A percentile compares a stretch with the other conserved stretches of the same genome.
Evolutionary conservation across 2,113 vertebrate genomes (phyloP).

Genomic region (Halcyon malimbica): DNA sequence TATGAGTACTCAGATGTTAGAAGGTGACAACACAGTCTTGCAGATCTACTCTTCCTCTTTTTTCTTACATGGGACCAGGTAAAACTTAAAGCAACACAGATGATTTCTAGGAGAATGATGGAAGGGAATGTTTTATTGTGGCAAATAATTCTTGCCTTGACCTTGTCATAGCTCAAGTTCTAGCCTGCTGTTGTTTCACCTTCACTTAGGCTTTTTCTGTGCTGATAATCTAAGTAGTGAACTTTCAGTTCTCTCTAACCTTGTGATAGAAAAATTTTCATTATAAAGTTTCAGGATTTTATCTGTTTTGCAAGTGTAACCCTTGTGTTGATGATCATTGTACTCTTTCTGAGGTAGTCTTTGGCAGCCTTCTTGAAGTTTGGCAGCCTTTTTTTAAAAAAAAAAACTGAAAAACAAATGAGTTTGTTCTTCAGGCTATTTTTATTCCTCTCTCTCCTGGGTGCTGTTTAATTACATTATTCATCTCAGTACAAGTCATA

Average conservation of each 20-base stretch:
- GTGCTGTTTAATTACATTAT: constrained; percentile 10
- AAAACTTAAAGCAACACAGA: neutral
- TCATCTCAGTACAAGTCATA: neutral
- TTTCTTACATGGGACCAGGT: neutral
- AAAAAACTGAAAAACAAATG: neutral
- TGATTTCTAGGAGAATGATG: neutral
- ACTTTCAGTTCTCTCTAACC: neutral
- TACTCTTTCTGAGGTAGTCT: neutral
- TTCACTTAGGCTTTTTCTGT: neutral
- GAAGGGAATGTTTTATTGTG: neutral
- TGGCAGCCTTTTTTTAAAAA: neutral
- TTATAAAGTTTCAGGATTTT: neutral
- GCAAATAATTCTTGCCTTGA: neutral
- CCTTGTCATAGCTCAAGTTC: neutral
- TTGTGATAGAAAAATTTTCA: neutral
- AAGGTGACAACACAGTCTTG: neutral
- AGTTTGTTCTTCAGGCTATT: neutral
- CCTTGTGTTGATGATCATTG: neutral
- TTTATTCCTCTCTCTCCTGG: neutral
- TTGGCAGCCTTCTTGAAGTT: neutral
- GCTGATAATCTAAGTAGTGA: neutral
- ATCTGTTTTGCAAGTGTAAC: neutral
- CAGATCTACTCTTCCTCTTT: neutral
- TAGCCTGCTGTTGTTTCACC: neutral
- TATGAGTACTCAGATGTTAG: neutral